Conservation (phyloP, 2,888 invertebrate species). For the Nemapogon koenigi region DNA sequence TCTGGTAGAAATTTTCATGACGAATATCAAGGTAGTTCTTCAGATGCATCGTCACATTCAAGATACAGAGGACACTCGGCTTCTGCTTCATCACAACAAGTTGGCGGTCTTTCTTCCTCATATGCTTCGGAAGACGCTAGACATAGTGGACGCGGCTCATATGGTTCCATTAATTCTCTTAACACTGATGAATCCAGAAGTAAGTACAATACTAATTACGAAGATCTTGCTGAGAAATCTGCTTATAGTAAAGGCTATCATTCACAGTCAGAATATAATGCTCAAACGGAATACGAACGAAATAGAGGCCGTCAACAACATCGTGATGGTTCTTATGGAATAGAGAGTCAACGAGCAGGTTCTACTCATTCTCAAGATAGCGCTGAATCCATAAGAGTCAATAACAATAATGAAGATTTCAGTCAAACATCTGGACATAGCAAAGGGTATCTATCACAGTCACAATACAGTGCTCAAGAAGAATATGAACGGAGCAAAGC, state of each 20-base stretch:
- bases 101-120: constrained; percentile 13
- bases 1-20: constrained; percentile 49
- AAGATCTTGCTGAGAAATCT: no score
- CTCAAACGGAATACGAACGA: not conserved
- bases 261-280: not conserved
- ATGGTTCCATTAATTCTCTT: constrained; percentile 17
- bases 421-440: constrained; percentile 8
- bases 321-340: not conserved
- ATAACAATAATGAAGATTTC: no score
- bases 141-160: constrained; percentile 17
- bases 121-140: constrained; percentile 18
- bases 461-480: constrained; percentile 12
- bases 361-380: not conserved
- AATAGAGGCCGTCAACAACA: not conserved
- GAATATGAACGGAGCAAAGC: constrained; percentile 16
- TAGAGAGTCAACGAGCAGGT: not conserved
- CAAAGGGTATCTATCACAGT: constrained; percentile 26
- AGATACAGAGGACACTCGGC: not conserved
- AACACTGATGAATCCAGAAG: no score
- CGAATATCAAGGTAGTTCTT: constrained; percentile 17
- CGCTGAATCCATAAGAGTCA: not conserved
- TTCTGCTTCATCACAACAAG: not conserved
- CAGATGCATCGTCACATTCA: constrained; percentile 12
- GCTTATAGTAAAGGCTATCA: not conserved
- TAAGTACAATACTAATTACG: no score